Conservation (phyloP, 2,797 vertebrate genomes). For the Morus bassanus region DNA sequence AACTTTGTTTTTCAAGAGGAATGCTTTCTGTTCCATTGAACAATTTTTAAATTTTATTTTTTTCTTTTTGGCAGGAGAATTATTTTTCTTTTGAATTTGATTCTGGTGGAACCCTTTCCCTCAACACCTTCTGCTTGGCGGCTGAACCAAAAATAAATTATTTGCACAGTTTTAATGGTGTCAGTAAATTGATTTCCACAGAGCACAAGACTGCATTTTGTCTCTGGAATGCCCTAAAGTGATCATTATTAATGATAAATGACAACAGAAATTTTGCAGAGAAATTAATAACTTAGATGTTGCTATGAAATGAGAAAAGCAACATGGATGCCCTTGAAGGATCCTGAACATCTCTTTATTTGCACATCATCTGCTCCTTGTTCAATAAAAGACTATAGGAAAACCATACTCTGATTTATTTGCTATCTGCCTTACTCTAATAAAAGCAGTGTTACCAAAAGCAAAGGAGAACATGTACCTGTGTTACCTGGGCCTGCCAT, state of each 20-base stretch:
- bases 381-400: background rate
- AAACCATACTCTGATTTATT: background rate
- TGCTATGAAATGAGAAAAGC: background rate
- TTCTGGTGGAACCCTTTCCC: background rate
- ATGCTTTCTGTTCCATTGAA: background rate
- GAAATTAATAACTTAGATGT: background rate
- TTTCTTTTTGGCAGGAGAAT: background rate
- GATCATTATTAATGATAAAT: background rate
- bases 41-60: background rate
- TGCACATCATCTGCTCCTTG: background rate
- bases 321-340: background rate
- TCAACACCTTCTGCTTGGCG: background rate
- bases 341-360: background rate
- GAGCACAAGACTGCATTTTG: background rate
- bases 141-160: background rate
- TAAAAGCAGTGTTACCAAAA: background rate
- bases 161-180: background rate
- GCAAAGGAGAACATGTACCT: background rate
- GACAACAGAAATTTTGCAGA: background rate
- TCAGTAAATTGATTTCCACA: conserved; percentile 1
- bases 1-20: accelerated
- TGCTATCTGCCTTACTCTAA: background rate
- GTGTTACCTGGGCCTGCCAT: background rate
- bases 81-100: background rate
- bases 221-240: background rate